Evolutionary conservation across 2,797 vertebrate genomes (phyloP), one percentile per base, ranked within the genome.

Genomic region (Micropoecilia bifurca): DNA sequence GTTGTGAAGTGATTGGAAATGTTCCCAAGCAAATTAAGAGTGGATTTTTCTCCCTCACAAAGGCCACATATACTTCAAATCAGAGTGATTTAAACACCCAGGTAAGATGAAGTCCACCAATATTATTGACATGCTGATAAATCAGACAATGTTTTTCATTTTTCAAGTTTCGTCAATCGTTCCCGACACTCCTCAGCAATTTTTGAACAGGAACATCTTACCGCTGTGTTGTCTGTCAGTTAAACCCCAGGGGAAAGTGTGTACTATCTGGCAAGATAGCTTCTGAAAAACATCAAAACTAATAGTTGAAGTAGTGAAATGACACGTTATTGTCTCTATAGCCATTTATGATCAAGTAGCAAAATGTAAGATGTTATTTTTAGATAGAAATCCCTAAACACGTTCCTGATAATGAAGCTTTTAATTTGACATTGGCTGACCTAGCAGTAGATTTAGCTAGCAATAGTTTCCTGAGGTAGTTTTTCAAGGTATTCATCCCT

Each of bases 61-160:
- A 79, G 76, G 78, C 81, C 81, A 79, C 69, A 73, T 33, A 41
- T 43, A 79, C 81, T 74, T 84, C 80, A 85, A 25, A 43, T 53
- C 45, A 50, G 48, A 50, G 48, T 22, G 18, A 50, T 22, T 50
- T 8, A 22, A 50, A 50, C 48, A 50, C 48, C 41, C 30, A 66
- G 79, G 80, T 84, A 85, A 71, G 46, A 74, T 18, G 8, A 68
- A 41, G 22, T 41, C 7, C 6, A 66, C 3, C 36, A 13, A 5
- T 43, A 13, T 41, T 5, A 43, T 25, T 2, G 9, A 22, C 20
- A 4, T 41, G 22, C 36, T 12, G 66, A 68, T 41, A 43, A 20
- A 66, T 4, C 16, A 66, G 33, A 6, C 2, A 2, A 36, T 20
- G 39, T 66, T 10, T 59, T 13, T 1, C 61, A 20, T 66, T 66